Conservation (phyloP, 2,113 vertebrate species). For the Cricetomys ansorgei region DNA sequence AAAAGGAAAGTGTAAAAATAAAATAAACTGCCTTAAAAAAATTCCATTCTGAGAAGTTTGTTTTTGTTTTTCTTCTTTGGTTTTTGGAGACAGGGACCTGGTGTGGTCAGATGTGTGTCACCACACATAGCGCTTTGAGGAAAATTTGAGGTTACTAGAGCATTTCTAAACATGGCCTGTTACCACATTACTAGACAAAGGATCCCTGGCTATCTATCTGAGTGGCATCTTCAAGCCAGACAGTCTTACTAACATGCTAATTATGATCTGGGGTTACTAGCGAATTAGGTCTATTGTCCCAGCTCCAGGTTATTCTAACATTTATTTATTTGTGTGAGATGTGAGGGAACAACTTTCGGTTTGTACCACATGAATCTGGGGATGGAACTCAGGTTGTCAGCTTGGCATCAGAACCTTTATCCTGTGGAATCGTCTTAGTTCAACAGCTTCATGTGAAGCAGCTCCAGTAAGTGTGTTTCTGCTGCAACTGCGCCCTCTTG, state of each 20-base stretch:
- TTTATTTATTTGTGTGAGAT: not conserved
- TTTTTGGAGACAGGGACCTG: not conserved
- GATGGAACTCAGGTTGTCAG: not conserved
- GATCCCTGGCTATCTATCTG: not conserved
- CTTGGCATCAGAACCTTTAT: not conserved
- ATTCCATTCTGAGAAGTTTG: not conserved
- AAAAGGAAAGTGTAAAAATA: not conserved
- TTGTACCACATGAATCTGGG: not conserved
- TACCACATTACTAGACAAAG: not conserved
- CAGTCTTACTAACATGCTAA: not conserved
- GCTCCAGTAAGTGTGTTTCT: not conserved
- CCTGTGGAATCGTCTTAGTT: not conserved
- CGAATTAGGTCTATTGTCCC: not conserved
- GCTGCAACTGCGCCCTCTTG: slow-evolving; percentile 45
- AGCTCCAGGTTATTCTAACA: not conserved
- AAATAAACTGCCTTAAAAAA: not conserved
- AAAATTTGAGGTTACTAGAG: not conserved
- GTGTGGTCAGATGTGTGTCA: not conserved
- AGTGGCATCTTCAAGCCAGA: not conserved
- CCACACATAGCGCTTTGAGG: not conserved
- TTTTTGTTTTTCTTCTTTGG: not conserved
- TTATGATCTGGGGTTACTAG: not conserved
- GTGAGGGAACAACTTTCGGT: not conserved
- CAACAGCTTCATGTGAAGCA: not conserved
- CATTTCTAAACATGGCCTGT: not conserved